phyloP scores from a whole-genome alignment of 64 coral and sea anemone genomes.

The Dendronephthya gigantea region DNA sequence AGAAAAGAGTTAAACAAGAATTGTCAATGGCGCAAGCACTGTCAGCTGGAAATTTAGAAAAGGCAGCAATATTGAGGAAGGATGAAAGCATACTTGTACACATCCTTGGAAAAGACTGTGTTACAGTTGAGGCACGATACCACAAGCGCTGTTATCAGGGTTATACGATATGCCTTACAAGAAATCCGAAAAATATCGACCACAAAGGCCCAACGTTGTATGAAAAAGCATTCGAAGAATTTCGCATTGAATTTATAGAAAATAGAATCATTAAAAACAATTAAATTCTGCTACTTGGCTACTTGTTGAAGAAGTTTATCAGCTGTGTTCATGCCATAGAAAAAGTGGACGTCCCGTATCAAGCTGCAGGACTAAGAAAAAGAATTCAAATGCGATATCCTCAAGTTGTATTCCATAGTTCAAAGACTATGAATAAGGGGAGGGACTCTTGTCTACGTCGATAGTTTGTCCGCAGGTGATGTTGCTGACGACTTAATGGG shows the following conservation, averaged over 20 bases:
- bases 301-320: constrained; percentile 4
- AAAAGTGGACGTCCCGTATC: not conserved
- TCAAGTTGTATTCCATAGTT: not conserved
- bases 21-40: not conserved
- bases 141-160: not conserved
- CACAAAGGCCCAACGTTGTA: constrained; percentile 1
- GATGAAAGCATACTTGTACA: constrained; percentile 12
- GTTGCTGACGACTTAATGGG: not conserved
- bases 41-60: not conserved
- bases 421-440: constrained; percentile 14
- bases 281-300: constrained; percentile 2
- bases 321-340: constrained; percentile 11
- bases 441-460: constrained; percentile 9
- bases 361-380: not conserved
- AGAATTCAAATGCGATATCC: not conserved
- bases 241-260: not conserved
- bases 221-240: not conserved
- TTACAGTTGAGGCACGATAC: not conserved
- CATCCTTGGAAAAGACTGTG: not conserved
- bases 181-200: not conserved
- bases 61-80: not conserved
- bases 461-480: not conserved
- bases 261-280: constrained; percentile 7
- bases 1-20: not conserved
- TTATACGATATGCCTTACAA: constrained; percentile 2